Evolutionary conservation across 2,797 vertebrate species (phyloP), one percentile per base, ranked within the genome.

Genomic region (Crax fasciolata): DNA sequence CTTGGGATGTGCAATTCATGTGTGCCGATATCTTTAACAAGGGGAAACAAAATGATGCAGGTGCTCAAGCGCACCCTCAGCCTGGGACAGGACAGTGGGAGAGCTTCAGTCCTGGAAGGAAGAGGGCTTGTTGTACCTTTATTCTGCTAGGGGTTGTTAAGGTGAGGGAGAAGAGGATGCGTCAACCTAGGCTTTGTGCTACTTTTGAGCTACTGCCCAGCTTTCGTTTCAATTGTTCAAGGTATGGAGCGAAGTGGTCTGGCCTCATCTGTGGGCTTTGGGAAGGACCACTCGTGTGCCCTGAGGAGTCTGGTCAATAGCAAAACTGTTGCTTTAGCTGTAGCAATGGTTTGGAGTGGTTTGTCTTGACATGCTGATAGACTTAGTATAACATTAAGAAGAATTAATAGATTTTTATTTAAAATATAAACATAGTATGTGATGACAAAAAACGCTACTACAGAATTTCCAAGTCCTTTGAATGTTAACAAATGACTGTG

Each of bases 351-450:
- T 67, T 87, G 59, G 61, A 61, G 6, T 39, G 17, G 51, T 25
- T 71, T 43, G 27, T 39, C 38, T 79, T 67, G 70, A 39, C 0
- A 1, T 71, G 65, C 48, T 54, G 41, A 80, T 46, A 65, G 54
- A 68, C 67, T 81, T 35, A 89, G n/a, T 35, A 43, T 91, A 80
- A 85, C 14, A 41, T 14, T 21, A 28, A 83, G 71, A 57, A 77
- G 32, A 90, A 83, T 10, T 2, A 80, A 75, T 4, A 19, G 15
- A 38, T 83, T 96, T 96, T 96, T 95, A 96, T 96, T 96, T 61
- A 61, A 74, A 85, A 92, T 35, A 80, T 46, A 78, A 92, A 87
- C 73, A 32, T 38, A 41, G 27, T 43, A 67, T 0, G 0, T 68
- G 35, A 62, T 25, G 39, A 82, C 13, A 94, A 85, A 59, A 88